Conservation (phyloP, 1,140 invertebrate species). For the Lanistes nyassanus region DNA sequence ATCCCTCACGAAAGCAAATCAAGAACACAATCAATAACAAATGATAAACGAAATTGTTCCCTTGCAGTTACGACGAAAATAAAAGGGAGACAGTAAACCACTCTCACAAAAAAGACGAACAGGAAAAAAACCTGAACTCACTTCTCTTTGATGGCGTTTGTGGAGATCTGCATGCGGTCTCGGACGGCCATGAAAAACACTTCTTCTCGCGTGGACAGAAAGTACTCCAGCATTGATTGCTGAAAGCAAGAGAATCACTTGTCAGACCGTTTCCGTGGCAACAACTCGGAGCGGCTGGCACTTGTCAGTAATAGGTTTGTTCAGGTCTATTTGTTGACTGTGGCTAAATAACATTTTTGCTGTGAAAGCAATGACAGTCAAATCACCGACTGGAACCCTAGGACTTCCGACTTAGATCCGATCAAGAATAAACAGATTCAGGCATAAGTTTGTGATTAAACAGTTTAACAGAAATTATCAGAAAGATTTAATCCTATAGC, state of each 20-base stretch:
- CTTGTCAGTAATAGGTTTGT: too few species aligned
- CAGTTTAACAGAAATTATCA: too few species aligned
- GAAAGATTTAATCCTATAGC: too few species aligned
- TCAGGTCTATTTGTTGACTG: too few species aligned
- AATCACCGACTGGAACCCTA: too few species aligned
- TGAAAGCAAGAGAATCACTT: slow-evolving; percentile 35
- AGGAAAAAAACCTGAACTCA: slow-evolving; percentile 38
- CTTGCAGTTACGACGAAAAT: background rate
- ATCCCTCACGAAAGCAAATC: background rate
- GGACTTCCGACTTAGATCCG: too few species aligned
- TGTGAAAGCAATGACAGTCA: too few species aligned
- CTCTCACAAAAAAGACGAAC: background rate
- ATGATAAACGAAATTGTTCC: background rate
- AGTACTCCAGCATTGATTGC: slow-evolving; percentile 64
- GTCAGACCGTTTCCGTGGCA: too few species aligned
- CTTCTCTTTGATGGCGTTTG: slow-evolving; percentile 65
- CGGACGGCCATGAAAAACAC: slow-evolving; percentile 66
- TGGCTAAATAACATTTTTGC: too few species aligned
- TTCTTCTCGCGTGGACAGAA: slow-evolving; percentile 64
- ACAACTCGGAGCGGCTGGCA: too few species aligned
- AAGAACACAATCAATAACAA: background rate
- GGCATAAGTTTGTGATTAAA: too few species aligned
- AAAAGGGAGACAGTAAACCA: background rate
- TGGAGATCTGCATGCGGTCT: slow-evolving; percentile 64
- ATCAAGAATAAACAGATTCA: too few species aligned